phyloP scores from a whole-genome alignment of 2,888 invertebrate species.

The Cylloceria caligata region DNA sequence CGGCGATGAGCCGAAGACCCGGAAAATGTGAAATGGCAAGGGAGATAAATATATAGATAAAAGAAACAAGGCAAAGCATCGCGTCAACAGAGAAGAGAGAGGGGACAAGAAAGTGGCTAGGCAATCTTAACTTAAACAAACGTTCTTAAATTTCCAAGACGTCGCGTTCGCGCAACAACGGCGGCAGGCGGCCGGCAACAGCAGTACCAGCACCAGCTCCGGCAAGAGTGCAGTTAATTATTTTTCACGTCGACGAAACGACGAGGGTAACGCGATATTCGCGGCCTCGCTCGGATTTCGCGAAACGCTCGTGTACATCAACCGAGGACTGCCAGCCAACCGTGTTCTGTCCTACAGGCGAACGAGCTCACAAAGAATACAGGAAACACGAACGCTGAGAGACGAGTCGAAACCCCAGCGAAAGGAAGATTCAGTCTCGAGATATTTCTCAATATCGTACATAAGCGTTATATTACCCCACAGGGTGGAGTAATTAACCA shows the following conservation, averaged over 20 bases:
- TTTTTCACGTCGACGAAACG: conserved; percentile 74
- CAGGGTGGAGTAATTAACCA: conserved; percentile 50
- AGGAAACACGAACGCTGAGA: conserved; percentile 14
- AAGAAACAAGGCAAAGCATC: conserved; percentile 48
- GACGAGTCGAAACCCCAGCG: conserved; percentile 3
- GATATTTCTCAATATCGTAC: conserved; percentile 61
- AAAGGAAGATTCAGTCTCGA: conserved; percentile 42
- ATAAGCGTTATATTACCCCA: conserved; percentile 40
- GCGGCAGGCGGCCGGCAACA: conserved; percentile 10
- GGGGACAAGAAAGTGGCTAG: conserved; percentile 45
- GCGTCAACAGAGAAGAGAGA: neutral
- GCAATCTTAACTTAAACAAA: conserved; percentile 80
- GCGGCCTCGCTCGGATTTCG: conserved; percentile 70
- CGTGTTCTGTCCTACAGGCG: conserved; percentile 12
- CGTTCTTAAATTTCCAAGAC: conserved; percentile 79
- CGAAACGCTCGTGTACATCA: conserved; percentile 57
- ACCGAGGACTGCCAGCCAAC: conserved; percentile 7
- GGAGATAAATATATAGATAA: conserved; percentile 37
- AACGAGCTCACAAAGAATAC: conserved; percentile 39
- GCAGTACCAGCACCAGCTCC: neutral
- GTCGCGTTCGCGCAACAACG: conserved; percentile 60
- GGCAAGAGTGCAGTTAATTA: conserved; percentile 76
- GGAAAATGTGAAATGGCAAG: conserved; percentile 47
- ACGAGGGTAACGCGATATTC: conserved; percentile 75
- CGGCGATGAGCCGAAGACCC: conserved; percentile 61